Base-by-base conservation (phyloP, 2,113 vertebrate genomes). In the Atlantisia rogersi region DNA sequence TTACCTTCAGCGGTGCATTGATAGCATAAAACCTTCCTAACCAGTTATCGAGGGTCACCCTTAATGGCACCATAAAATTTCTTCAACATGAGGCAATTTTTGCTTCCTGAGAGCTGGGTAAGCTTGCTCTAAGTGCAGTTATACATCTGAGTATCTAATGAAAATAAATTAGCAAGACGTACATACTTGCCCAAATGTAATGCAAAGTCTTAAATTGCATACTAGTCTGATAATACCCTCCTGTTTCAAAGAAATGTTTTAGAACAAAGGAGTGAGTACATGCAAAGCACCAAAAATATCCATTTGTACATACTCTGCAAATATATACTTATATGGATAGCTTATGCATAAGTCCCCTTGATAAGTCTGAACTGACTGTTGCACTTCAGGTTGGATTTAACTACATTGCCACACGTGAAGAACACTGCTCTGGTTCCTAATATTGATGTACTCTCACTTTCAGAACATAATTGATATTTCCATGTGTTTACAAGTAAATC, bases 21-120 rank as follows among this genome's bases (percentile, higher is more conserved):
- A 59, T 32, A 91, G 52, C 78, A 87, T 73, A 92, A 94, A 91
- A 86, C 46, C 84, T 86, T 82, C 59, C 64, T 69, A 95, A 70
- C 68, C 52, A 67, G 84, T 94, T 86, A 81, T 56, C 71, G 71
- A 64, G 55, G 80, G 90, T 92, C 76, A 90, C 42, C 53, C 76
- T 89, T 94, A 94, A 95, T 56, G 32, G 68, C 32, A 88, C 40
- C 55, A 68, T 94, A 93, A 95, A 80, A 92, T 86, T 93, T 86
- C 68, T 92, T 67, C 76, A 83, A 81, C 20, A 16, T 32, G 8
- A 91, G 28, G 55, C 67, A 91, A 37, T 77, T 91, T 95, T 91
- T 85, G 32, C 67, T 85, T 87, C 63, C 70, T 85, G 55, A 76
- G 70, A 77, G 74, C 68, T 53, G 44, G 58, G 24, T 35, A 67